Percentiles rank a stretch among this genome's conserved stretches.
Conservation (phyloP, 2,797 vertebrate species). For the Pangasius larnaudii region DNA sequence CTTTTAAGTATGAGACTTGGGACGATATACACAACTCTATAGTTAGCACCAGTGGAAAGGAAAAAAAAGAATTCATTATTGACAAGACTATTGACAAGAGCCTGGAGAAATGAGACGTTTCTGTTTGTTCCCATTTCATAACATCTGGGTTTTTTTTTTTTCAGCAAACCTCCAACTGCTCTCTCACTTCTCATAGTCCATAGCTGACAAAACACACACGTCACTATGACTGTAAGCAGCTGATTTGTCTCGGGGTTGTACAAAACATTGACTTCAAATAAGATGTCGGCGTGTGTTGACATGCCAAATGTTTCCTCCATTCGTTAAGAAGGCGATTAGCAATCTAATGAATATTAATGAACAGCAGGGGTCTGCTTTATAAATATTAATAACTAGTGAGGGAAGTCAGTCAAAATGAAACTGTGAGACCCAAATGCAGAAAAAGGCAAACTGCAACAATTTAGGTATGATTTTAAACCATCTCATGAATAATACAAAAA, state of each 20-base stretch:
- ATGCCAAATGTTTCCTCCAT: not conserved
- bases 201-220: not conserved
- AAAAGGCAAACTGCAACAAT: not conserved
- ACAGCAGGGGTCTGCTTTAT: conserved; percentile 13
- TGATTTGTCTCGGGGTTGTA: not conserved
- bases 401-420: not conserved
- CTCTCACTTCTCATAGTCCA: not conserved
- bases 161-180: not conserved
- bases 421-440: not conserved
- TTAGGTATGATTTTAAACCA: not conserved
- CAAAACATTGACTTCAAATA: conserved; percentile 4
- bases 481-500: not conserved
- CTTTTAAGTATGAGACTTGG: not conserved
- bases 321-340: conserved; percentile 17
- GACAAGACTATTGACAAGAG: not conserved
- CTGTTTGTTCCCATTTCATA: not conserved
- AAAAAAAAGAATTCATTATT: not conserved
- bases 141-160: not conserved
- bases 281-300: not conserved
- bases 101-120: not conserved
- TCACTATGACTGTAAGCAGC: not conserved
- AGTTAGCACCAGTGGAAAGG: not conserved
- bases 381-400: conserved; percentile 22
- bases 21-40: not conserved
- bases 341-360: conserved; percentile 8